phyloP scores from a whole-genome alignment of 2,113 vertebrate genomes.

The Triplophysa tibetana region DNA sequence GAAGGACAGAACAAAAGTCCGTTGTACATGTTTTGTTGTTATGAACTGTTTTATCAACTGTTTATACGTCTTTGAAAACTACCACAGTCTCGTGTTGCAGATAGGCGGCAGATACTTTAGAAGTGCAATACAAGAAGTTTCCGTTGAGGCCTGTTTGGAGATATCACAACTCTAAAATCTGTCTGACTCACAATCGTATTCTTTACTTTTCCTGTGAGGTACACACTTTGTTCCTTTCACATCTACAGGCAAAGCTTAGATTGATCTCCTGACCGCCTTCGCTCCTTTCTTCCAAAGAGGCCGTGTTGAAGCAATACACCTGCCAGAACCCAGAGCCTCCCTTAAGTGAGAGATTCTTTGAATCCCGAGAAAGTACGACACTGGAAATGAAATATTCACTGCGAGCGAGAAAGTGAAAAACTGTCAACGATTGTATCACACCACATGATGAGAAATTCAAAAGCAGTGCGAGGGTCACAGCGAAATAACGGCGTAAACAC shows the following conservation, averaged over 20 bases:
- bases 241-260: slow-evolving; percentile 33
- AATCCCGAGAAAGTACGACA: background rate
- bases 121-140: slow-evolving; percentile 21
- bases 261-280: slow-evolving; percentile 36
- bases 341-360: slow-evolving; percentile 19
- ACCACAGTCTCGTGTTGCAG: background rate
- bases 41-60: background rate
- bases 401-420: background rate
- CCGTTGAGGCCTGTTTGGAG: background rate
- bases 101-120: background rate
- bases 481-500: slow-evolving; percentile 18
- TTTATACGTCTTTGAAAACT: too few relatives aligned
- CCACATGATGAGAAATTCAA: slow-evolving; percentile 29
- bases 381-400: background rate
- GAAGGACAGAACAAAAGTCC: too few relatives aligned
- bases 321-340: slow-evolving; percentile 30
- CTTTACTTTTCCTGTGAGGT: slow-evolving; percentile 23
- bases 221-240: slow-evolving; percentile 28
- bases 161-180: slow-evolving; percentile 2
- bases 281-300: slow-evolving; percentile 9
- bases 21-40: background rate
- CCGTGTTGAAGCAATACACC: slow-evolving; percentile 22
- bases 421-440: slow-evolving; percentile 13
- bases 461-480: background rate
- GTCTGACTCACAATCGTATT: slow-evolving; percentile 7